Conservation (phyloP, 2,113 vertebrate genomes). For the Epinephelus moara region DNA sequence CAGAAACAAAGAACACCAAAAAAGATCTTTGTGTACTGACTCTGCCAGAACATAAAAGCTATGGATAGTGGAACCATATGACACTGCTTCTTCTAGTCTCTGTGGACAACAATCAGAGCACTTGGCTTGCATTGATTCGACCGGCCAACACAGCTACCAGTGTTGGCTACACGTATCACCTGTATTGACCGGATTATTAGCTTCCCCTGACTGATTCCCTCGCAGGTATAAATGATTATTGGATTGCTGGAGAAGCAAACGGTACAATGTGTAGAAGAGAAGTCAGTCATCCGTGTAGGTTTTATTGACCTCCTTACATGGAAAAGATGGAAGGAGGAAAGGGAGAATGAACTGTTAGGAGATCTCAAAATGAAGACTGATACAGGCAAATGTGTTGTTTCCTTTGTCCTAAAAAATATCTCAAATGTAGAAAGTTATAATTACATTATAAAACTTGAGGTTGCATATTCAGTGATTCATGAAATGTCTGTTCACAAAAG, state of each 20-base stretch:
- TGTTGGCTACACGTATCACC: slow-evolving; percentile 37
- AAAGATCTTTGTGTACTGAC: background rate
- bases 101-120: slow-evolving; percentile 5
- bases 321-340: background rate
- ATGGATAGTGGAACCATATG: background rate
- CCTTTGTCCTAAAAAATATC: background rate
- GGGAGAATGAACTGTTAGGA: background rate
- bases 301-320: slow-evolving; percentile 36
- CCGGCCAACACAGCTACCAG: slow-evolving; percentile 13
- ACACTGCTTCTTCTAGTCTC: background rate
- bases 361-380: background rate
- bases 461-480: slow-evolving; percentile 22
- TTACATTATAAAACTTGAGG: background rate
- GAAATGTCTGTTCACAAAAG: slow-evolving; percentile 33
- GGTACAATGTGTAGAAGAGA: background rate
- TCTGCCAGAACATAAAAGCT: slow-evolving; percentile 1
- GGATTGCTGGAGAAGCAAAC: slow-evolving; percentile 37
- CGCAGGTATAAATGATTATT: slow-evolving; percentile 47
- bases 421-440: background rate
- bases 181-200: slow-evolving; percentile 65
- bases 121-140: slow-evolving; percentile 30
- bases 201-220: slow-evolving; percentile 51
- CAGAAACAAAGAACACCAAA: background rate
- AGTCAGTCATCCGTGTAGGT: slow-evolving; percentile 6
- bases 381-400: background rate